Percentiles rank a stretch among this genome's conserved stretches.
Conservation (phyloP, 2,888 invertebrate genomes). For the Archips xylosteana region DNA sequence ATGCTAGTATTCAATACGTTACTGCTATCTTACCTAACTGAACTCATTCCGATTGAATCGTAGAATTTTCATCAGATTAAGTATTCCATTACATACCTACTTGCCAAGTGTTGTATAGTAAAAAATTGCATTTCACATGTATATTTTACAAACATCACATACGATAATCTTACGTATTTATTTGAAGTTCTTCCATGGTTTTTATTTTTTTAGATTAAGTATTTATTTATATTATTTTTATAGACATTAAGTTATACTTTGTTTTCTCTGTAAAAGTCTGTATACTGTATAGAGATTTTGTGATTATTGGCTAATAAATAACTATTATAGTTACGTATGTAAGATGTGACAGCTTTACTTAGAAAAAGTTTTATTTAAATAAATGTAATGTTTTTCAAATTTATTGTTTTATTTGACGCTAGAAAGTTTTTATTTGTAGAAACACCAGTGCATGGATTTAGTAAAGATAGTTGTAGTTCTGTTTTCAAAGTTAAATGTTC, state of each 20-base stretch:
- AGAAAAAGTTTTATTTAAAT: slow-evolving; percentile 81
- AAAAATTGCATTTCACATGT: slow-evolving; percentile 62
- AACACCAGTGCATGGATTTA: slow-evolving; percentile 27
- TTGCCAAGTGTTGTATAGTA: slow-evolving; percentile 71
- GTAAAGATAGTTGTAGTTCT: not conserved
- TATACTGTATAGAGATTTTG: slow-evolving; percentile 75
- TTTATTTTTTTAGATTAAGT: slow-evolving; percentile 60
- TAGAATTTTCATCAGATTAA: slow-evolving; percentile 44
- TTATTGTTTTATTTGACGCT: slow-evolving; percentile 65
- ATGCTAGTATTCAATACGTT: slow-evolving; percentile 28
- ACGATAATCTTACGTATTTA: slow-evolving; percentile 73
- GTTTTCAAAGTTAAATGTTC: not conserved
- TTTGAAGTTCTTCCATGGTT: slow-evolving; percentile 50
- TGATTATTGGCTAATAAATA: slow-evolving; percentile 77
- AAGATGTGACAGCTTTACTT: slow-evolving; percentile 85
- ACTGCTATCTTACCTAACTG: slow-evolving; percentile 17
- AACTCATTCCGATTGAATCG: slow-evolving; percentile 47
- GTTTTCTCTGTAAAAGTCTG: slow-evolving; percentile 73
- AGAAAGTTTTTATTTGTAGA: slow-evolving; percentile 61
- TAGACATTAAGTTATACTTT: slow-evolving; percentile 65
- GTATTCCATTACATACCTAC: slow-evolving; percentile 66
- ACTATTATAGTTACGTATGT: slow-evolving; percentile 65
- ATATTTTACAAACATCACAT: slow-evolving; percentile 60
- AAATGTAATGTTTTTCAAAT: slow-evolving; percentile 74
- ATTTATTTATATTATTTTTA: slow-evolving; percentile 70